Evolutionary conservation across 2,797 vertebrate genomes (phyloP).

Genomic region (Leucoraja ocellata): DNA sequence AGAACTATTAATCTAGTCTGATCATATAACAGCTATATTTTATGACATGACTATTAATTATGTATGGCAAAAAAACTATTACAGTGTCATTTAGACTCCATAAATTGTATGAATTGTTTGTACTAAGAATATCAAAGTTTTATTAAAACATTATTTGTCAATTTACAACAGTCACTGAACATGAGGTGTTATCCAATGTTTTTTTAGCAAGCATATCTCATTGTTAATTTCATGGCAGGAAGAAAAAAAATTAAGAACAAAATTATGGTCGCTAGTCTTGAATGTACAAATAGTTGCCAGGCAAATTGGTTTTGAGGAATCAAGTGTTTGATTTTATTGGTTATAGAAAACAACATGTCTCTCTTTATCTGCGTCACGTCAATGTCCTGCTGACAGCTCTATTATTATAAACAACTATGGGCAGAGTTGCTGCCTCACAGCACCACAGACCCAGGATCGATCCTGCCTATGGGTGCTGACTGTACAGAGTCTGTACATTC

Average conservation of each 20-base stretch:
- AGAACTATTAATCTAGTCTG: neutral
- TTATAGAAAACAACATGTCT: neutral
- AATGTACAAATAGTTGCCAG: neutral
- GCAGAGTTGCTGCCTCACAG: no score
- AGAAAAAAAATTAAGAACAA: neutral
- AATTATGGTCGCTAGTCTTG: neutral
- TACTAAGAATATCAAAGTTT: neutral
- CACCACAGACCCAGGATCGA: no score
- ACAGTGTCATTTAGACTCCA: neutral
- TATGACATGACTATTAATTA: conserved; percentile 11
- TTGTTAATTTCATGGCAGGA: neutral
- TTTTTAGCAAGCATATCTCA: neutral
- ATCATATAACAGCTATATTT: neutral
- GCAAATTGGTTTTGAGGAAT: neutral
- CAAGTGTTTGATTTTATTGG: neutral
- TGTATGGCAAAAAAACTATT: neutral
- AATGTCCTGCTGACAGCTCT: neutral
- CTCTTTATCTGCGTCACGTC: neutral
- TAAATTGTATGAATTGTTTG: neutral
- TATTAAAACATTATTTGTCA: neutral
- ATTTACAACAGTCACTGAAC: neutral
- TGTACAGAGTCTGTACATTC: no score
- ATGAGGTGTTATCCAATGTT: neutral
- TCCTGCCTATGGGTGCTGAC: no score
- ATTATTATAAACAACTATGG: neutral